Conservation (phyloP, 2,888 invertebrate genomes). For the Calameuta pallipes region DNA sequence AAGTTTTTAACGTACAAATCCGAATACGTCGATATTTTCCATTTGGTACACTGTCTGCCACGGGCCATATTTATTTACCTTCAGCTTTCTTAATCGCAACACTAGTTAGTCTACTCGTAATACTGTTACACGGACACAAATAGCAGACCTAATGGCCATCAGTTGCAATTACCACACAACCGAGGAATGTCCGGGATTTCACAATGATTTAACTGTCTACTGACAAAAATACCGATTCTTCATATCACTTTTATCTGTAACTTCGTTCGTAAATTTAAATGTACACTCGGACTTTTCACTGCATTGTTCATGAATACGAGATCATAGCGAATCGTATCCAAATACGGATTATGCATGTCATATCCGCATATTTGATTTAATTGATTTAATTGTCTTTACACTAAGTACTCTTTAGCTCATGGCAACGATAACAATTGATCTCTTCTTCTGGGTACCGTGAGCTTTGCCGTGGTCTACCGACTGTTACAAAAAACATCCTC, state of each 20-base stretch:
- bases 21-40: background rate
- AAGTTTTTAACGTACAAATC: background rate
- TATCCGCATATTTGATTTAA: background rate
- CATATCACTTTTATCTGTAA: background rate
- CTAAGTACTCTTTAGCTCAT: slow-evolving; percentile 43
- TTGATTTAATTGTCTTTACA: background rate
- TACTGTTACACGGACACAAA: background rate
- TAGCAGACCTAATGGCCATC: background rate
- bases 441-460: slow-evolving; percentile 54
- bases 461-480: slow-evolving; percentile 59
- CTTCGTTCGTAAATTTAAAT: background rate
- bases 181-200: background rate
- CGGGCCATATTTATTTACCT: background rate
- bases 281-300: background rate
- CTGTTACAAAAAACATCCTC: slow-evolving; percentile 59
- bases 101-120: background rate
- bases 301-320: background rate
- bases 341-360: background rate
- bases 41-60: background rate
- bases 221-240: background rate
- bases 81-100: background rate
- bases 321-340: background rate
- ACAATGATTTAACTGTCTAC: background rate
- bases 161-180: background rate
- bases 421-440: slow-evolving; percentile 51